These are phyloP conservation scores for Caenorhabditis becei DNA, from an alignment of 2,888 invertebrate genomes.

Conservation along the genomic window DNA sequence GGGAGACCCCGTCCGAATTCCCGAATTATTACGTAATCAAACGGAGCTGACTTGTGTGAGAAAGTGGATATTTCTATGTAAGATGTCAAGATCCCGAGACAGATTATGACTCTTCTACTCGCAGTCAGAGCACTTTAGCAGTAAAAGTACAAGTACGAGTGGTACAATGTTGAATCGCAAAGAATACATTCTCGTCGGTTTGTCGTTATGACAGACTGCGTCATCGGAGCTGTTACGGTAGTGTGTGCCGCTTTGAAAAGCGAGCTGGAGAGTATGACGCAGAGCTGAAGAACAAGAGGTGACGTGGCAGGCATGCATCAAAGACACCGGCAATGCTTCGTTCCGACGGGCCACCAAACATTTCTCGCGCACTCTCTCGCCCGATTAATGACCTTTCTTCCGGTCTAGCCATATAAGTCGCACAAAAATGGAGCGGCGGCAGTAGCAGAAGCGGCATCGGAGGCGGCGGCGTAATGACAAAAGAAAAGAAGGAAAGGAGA, in stretches of 20 bases:
- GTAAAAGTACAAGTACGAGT: too few relatives aligned
- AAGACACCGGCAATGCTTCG: conserved; percentile 5
- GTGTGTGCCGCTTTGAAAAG: background rate
- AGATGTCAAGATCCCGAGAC: background rate
- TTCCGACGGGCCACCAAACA: background rate
- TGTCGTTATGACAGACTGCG: background rate
- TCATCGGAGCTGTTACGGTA: background rate
- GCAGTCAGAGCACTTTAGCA: background rate
- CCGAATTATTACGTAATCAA: conserved; percentile 10
- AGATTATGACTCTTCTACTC: background rate
- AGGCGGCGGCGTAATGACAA: conserved; percentile 13
- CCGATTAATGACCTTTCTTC: conserved; percentile 23
- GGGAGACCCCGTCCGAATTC: background rate
- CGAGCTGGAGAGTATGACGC: background rate
- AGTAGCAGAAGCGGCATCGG: background rate
- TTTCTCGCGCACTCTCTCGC: background rate
- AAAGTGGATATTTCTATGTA: background rate
- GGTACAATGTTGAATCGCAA: too few relatives aligned
- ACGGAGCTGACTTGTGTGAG: background rate
- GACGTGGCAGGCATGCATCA: conserved; percentile 8
- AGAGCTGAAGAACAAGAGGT: conserved; percentile 2
- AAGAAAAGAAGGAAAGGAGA: conserved; percentile 6
- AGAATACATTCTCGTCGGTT: too few relatives aligned
- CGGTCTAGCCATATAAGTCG: background rate
- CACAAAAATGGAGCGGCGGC: conserved; percentile 8